Evolutionary conservation across 2,113 vertebrate species (phyloP).

Genomic region (Labeo catla): DNA sequence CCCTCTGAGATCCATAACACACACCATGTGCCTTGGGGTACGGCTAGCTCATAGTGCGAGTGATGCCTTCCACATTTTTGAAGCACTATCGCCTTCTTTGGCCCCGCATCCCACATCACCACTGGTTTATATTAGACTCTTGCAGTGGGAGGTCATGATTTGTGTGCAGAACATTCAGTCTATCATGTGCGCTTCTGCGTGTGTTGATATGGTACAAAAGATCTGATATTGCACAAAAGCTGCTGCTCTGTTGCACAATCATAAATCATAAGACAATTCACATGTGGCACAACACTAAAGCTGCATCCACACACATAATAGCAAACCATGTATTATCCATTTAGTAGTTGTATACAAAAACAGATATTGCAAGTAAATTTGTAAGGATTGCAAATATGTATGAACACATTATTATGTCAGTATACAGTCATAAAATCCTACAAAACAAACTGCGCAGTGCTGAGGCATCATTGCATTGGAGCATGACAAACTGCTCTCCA

Average conservation of each 20-base stretch:
- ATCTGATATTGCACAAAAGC: constrained; percentile 18
- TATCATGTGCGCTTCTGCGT: neutral
- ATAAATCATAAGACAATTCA: neutral
- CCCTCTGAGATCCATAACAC: constrained; percentile 1
- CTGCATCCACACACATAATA: neutral
- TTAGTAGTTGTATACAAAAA: neutral
- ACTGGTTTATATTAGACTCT: constrained; percentile 39
- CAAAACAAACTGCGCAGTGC: neutral
- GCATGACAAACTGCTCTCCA: constrained; percentile 45
- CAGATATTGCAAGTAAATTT: constrained; percentile 2
- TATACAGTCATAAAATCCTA: constrained; percentile 10
- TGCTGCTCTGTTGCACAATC: neutral
- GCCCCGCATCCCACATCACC: constrained; percentile 17
- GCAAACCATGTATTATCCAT: neutral
- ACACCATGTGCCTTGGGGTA: constrained; percentile 11
- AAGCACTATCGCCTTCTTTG: constrained; percentile 9
- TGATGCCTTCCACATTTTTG: constrained; percentile 38
- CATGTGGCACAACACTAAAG: neutral
- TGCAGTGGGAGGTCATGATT: constrained; percentile 50
- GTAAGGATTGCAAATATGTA: neutral
- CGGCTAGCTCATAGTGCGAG: constrained; percentile 30
- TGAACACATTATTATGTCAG: neutral
- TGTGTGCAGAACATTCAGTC: constrained; percentile 5
- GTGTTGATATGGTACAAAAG: neutral
- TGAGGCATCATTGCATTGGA: neutral